Evolutionary conservation across 1,140 invertebrate genomes (phyloP).

Genomic region (Diorhabda elongata): DNA sequence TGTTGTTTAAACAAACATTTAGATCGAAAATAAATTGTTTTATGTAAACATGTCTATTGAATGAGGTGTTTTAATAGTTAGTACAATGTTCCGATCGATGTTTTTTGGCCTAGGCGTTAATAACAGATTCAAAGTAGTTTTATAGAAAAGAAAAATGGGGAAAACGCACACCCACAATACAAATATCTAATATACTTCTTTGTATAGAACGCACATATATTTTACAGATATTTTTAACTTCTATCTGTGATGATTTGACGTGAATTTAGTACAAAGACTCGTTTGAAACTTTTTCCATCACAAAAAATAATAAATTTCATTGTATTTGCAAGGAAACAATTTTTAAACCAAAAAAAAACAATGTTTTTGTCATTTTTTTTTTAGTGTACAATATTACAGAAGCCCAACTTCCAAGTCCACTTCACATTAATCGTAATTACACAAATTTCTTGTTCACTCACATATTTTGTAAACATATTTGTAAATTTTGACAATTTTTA

Average conservation of each 20-base stretch:
- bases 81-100: slow-evolving; percentile 30
- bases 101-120: slow-evolving; percentile 32
- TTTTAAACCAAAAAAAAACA: too few relatives aligned
- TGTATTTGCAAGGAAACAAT: too few relatives aligned
- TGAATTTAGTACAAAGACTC: slow-evolving; percentile 22
- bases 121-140: slow-evolving; percentile 2
- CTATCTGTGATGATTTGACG: slow-evolving; percentile 42
- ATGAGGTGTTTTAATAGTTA: slow-evolving; percentile 35
- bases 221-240: slow-evolving; percentile 30
- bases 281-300: slow-evolving; percentile 13
- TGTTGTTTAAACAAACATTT: slow-evolving; percentile 9
- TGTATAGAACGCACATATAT: slow-evolving; percentile 32
- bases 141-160: background rate
- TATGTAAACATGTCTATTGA: slow-evolving; percentile 21
- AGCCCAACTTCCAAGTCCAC: too few relatives aligned
- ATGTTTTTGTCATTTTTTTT: background rate
- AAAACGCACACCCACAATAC: background rate
- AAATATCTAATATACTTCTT: slow-evolving; percentile 18
- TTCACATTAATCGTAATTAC: too few relatives aligned
- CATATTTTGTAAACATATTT: too few relatives aligned
- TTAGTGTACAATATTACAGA: background rate
- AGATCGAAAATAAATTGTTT: slow-evolving; percentile 14
- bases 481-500: too few relatives aligned
- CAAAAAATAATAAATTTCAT: too few relatives aligned
- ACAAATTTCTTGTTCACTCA: too few relatives aligned